phyloP scores from a whole-genome alignment of 2,888 invertebrate species.

The Hyppa rectilinea region DNA sequence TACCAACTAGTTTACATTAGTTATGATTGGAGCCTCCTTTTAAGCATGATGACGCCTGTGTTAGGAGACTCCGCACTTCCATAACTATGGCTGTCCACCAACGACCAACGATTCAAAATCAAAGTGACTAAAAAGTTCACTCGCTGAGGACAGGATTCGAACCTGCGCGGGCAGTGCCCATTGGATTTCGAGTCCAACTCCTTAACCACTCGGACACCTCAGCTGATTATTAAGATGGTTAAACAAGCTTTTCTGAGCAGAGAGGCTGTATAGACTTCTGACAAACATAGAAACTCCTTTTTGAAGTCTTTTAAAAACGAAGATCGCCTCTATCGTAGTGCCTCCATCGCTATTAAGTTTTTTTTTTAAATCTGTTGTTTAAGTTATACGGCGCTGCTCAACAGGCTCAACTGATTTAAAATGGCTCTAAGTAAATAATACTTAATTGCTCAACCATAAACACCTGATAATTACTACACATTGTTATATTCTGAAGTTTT shows the following conservation, averaged over 20 bases:
- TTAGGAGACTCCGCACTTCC: too few species aligned
- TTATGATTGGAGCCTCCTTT: too few species aligned
- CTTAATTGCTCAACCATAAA: background rate
- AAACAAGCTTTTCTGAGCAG: background rate
- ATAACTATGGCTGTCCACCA: too few species aligned
- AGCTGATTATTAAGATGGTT: slow-evolving; percentile 71
- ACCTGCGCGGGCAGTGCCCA: slow-evolving; percentile 78
- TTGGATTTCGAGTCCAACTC: slow-evolving; percentile 91
- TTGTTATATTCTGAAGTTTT: background rate
- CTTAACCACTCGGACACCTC: slow-evolving; percentile 91
- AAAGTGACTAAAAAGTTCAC: too few species aligned
- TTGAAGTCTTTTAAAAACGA: too few species aligned
- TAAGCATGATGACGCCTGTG: too few species aligned
- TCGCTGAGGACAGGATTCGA: slow-evolving; percentile 25
- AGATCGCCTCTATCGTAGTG: too few species aligned
- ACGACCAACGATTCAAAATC: too few species aligned
- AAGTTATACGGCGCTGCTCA: background rate
- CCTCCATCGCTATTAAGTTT: too few species aligned
- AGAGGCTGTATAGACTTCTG: too few species aligned
- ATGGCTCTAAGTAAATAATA: background rate
- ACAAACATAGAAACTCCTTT: too few species aligned
- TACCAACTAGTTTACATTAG: too few species aligned
- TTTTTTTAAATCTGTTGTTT: background rate
- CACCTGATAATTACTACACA: background rate
- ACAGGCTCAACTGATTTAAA: background rate